phyloP scores from a whole-genome alignment of 2,888 invertebrate genomes.

The Lycaena phlaeas region DNA sequence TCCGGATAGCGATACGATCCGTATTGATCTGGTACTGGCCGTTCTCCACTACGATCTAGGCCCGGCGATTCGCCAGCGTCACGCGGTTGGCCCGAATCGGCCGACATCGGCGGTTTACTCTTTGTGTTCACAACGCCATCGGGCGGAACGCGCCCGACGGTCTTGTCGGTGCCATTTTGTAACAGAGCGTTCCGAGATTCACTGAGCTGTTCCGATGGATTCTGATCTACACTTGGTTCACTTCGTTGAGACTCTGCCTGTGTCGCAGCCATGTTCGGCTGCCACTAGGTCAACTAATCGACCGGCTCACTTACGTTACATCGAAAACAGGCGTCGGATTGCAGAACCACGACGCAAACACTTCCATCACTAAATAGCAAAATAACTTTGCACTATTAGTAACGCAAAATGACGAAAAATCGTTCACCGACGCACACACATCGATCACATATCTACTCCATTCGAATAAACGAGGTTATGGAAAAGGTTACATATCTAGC shows the following conservation, averaged over 20 bases:
- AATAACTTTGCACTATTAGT: conserved; percentile 56
- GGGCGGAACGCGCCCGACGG: conserved; percentile 76
- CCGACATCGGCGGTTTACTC: conserved; percentile 77
- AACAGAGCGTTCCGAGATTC: conserved; percentile 78
- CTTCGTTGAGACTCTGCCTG: conserved; percentile 87
- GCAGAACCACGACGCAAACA: conserved; percentile 69
- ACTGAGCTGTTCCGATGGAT: conserved; percentile 77
- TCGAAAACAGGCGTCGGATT: conserved; percentile 71
- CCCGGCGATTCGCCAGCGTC: conserved; percentile 77
- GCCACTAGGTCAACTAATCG: conserved; percentile 75
- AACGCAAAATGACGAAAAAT: conserved; percentile 69
- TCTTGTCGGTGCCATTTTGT: conserved; percentile 86
- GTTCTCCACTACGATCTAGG: conserved; percentile 64
- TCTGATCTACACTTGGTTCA: conserved; percentile 79
- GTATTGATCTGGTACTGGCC: conserved; percentile 60
- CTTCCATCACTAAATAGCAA: conserved; percentile 69
- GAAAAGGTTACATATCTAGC: conserved; percentile 79
- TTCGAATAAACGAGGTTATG: conserved; percentile 85
- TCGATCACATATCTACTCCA: conserved; percentile 83
- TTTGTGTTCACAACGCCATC: conserved; percentile 78
- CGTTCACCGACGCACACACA: conserved; percentile 81
- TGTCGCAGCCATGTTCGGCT: conserved; percentile 87
- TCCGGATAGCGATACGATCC: conserved; percentile 72
- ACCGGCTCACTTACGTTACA: conserved; percentile 73
- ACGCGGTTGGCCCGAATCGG: conserved; percentile 81